These are phyloP conservation scores for Fukomys damarensis DNA, from an alignment of 2,113 vertebrate genomes.

Conservation along the genomic window DNA sequence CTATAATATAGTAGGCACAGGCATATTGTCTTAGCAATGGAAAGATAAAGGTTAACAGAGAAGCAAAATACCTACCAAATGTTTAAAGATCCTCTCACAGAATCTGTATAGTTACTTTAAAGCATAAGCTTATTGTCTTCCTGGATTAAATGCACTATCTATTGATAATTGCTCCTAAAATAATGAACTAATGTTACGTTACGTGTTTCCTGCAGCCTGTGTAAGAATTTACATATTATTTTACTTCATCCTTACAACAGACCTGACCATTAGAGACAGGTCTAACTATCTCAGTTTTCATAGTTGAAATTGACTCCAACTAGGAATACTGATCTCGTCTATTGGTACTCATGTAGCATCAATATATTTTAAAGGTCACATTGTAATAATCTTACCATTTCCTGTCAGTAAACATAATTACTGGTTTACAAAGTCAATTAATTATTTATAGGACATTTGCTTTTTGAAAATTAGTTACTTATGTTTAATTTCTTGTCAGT, in stretches of 20 bases:
- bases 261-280: background rate
- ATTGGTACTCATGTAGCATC: background rate
- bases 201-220: background rate
- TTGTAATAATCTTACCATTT: background rate
- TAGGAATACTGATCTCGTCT: background rate
- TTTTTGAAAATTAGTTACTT: conserved; percentile 3
- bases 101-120: background rate
- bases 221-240: background rate
- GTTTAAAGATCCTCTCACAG: background rate
- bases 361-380: background rate
- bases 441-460: background rate
- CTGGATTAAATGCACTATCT: background rate
- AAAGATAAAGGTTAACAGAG: background rate
- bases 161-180: background rate
- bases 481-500: conserved; percentile 40
- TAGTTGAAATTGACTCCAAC: background rate
- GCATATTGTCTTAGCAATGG: background rate
- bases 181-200: background rate
- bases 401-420: background rate
- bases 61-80: background rate
- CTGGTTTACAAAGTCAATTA: conserved; percentile 1
- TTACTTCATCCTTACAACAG: background rate
- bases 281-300: background rate
- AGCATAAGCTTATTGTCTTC: background rate
- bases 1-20: background rate